These are phyloP conservation scores for Gasterosteus aculeatus DNA, from an alignment of 2,113 vertebrate species.

Conservation along the genomic window DNA sequence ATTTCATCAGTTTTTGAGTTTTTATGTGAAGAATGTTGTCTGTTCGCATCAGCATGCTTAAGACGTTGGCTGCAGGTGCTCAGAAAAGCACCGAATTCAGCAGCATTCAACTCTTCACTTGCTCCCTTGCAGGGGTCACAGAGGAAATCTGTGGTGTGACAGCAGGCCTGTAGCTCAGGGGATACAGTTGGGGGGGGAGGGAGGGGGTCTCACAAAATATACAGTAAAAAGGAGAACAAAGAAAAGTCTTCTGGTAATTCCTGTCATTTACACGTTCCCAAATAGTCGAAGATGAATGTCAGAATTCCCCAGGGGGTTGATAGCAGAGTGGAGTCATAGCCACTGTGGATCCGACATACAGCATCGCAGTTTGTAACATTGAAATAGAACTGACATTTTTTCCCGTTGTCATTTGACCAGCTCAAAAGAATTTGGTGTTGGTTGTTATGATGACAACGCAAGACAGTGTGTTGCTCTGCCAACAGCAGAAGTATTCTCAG, in stretches of 20 bases:
- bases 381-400: not conserved
- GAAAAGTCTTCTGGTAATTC: not conserved
- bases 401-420: not conserved
- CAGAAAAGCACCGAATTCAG: not conserved
- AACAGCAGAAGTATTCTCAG: not conserved
- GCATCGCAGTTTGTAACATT: not conserved
- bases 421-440: not conserved
- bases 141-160: not conserved
- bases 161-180: slow-evolving; percentile 4
- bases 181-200: not conserved
- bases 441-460: not conserved
- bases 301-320: no score
- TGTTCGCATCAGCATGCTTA: not conserved
- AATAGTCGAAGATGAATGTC: not conserved
- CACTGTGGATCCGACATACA: not conserved
- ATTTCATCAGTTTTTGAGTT: not conserved
- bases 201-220: no score
- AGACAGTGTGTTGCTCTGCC: not conserved
- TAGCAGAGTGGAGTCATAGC: no score
- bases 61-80: not conserved
- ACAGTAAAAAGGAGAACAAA: no score
- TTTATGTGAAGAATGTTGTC: not conserved
- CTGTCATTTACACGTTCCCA: not conserved
- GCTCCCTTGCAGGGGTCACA: not conserved
- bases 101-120: not conserved